Base-by-base conservation (phyloP, 2,888 invertebrate genomes). In the Tetanocera ferruginea region DNA sequence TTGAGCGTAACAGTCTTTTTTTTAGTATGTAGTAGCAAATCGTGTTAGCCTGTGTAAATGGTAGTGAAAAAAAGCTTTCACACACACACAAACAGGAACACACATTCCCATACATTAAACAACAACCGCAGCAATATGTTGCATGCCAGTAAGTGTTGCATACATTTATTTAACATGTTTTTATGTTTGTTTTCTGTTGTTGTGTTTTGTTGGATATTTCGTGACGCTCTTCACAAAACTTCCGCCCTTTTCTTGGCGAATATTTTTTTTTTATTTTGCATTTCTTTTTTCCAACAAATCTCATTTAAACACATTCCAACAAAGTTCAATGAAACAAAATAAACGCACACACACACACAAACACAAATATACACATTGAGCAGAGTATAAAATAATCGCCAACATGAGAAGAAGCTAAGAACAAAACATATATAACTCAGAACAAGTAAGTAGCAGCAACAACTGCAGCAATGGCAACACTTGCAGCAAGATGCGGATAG, bases 261-360 rank as follows among this genome's bases (percentile, higher is more conserved):
- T 43, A 43, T 64, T 34, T 5, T 19, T 25, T 14, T 28, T 60
- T 17, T 60, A 11, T 11, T 28, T 23, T 23, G 8, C 23, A 9
- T 23, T 57, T 57, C 23, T 57, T 14, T 28, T 25, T 60, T 60
- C 60, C 55, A 23, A 9, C 55, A 55, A 55, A 55, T 23, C 19
- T 55, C 55, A 55, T 55, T 55, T 23, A 55, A n/a, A 66, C 64
- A 66, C 69, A 34, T 60, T 55, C 72, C 72, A 23, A 37, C 60
- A 37, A 43, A 73, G 73, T 73, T 73, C 73, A 73, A 73, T 37
- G 67, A 75, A 75, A 66, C 66, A 75, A 55, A 71, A 37, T 43
- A 74, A 62, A 17, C 25, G 8, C n/a, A 31, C 25, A 34, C 19
- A 55, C 60, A 57, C 19, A 55, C 57, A 34, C 34, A 57, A 19